Evolutionary conservation across 64 coral and sea anemone genomes (phyloP).

Genomic region (Actinia tenebrosa): DNA sequence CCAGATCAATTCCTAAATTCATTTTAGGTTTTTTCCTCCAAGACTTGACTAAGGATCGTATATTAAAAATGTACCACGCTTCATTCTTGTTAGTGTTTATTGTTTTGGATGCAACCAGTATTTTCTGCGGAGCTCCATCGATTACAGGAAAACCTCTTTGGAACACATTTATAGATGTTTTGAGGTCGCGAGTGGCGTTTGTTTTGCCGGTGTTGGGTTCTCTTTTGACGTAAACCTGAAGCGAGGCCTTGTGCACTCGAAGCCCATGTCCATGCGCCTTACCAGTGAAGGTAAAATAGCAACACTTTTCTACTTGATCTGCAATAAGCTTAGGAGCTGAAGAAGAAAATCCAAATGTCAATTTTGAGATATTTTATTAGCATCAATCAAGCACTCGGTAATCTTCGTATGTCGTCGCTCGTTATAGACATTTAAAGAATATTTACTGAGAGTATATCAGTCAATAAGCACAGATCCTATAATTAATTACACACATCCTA

Average conservation of each 20-base stretch:
- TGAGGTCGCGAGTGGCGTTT: slow-evolving; percentile 12
- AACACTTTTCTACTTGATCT: background rate
- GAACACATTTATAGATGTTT: background rate
- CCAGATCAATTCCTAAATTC: slow-evolving; percentile 14
- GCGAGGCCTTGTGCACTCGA: background rate
- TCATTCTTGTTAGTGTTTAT: background rate
- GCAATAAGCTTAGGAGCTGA: slow-evolving; percentile 7
- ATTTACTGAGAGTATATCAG: slow-evolving; percentile 2
- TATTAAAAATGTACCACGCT: background rate
- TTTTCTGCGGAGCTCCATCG: slow-evolving; percentile 7
- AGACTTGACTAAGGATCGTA: background rate
- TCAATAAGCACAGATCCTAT: background rate
- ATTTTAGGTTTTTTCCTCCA: slow-evolving; percentile 3
- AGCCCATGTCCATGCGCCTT: background rate
- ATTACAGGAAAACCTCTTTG: slow-evolving; percentile 9
- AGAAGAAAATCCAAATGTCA: background rate
- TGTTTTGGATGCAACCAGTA: background rate
- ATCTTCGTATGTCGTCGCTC: slow-evolving; percentile 3
- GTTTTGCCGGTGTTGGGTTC: slow-evolving; percentile 10
- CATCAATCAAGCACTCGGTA: background rate
- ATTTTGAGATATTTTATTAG: background rate
- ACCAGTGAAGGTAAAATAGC: background rate
- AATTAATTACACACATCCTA: background rate
- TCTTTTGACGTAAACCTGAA: slow-evolving; percentile 9
- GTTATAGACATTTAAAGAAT: background rate